These are phyloP conservation scores for Sander vitreus DNA, from an alignment of 2,113 vertebrate genomes.

Conservation along the genomic window DNA sequence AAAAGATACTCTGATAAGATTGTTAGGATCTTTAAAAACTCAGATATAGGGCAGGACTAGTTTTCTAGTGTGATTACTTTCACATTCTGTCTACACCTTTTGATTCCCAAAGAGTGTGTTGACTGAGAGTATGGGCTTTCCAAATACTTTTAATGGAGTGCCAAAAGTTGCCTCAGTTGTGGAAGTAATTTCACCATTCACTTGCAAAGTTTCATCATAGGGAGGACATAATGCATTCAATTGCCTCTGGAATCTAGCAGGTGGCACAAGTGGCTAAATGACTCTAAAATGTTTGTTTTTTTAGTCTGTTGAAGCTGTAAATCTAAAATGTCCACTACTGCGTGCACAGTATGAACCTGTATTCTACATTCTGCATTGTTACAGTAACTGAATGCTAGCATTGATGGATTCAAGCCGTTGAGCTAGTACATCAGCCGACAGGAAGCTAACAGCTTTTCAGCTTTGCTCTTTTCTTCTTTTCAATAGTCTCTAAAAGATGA, in stretches of 20 bases:
- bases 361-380: not conserved
- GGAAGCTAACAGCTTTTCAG: not conserved
- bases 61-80: not conserved
- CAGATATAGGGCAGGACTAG: not conserved
- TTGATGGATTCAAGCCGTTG: slow-evolving; percentile 12
- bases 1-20: slow-evolving; percentile 26
- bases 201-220: slow-evolving; percentile 54
- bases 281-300: not conserved
- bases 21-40: not conserved
- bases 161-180: slow-evolving; percentile 44
- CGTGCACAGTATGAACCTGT: not conserved
- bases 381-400: not conserved
- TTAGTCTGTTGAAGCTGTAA: not conserved
- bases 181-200: slow-evolving; percentile 50
- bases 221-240: slow-evolving; percentile 32
- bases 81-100: not conserved
- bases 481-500: slow-evolving; percentile 43
- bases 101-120: slow-evolving; percentile 16
- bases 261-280: slow-evolving; percentile 37
- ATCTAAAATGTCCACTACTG: not conserved
- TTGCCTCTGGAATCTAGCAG: slow-evolving; percentile 29
- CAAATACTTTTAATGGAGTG: slow-evolving; percentile 16
- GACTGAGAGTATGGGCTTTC: slow-evolving; percentile 2
- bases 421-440: not conserved
- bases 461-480: slow-evolving; percentile 23